Conservation (phyloP, 2,797 vertebrate genomes). For the Malacoctenus gilli region DNA sequence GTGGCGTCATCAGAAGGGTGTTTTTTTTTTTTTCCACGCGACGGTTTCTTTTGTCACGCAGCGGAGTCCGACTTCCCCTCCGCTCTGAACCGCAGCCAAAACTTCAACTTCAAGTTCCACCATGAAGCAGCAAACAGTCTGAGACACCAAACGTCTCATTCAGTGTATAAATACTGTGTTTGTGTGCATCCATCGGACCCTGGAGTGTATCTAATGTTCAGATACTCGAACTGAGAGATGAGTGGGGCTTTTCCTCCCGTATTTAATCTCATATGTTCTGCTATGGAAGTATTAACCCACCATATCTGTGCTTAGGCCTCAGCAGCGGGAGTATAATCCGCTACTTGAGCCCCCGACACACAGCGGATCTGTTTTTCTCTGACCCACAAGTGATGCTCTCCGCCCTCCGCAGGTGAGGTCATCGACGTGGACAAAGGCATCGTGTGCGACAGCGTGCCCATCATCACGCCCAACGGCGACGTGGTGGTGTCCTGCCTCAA, state of each 20-base stretch:
- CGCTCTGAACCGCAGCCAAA: no score
- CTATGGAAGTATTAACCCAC: slow-evolving; percentile 14
- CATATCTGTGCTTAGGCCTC: not conserved
- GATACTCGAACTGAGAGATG: slow-evolving; percentile 12
- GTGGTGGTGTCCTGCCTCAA: slow-evolving; percentile 94
- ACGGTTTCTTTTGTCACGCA: no score
- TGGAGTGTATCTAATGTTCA: not conserved
- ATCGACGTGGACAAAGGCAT: slow-evolving; percentile 96
- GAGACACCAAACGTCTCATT: slow-evolving; percentile 2
- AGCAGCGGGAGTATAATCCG: slow-evolving; percentile 8
- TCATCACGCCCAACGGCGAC: slow-evolving; percentile 96
- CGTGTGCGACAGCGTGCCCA: slow-evolving; percentile 94
- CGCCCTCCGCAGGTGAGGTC: slow-evolving; percentile 89
- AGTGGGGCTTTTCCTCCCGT: not conserved
- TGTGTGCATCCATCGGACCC: no score
- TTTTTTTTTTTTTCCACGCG: no score
- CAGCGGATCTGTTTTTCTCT: not conserved
- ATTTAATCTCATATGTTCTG: slow-evolving; percentile 21
- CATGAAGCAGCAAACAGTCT: not conserved
- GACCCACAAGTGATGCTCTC: no score
- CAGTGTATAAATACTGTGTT: slow-evolving; percentile 16
- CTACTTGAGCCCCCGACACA: not conserved
- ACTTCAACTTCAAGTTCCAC: no score
- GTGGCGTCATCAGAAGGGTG: no score
- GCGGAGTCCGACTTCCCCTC: no score